Evolutionary conservation across 2,797 vertebrate genomes (phyloP).

Genomic region (Dendrocincla tyrannina): DNA sequence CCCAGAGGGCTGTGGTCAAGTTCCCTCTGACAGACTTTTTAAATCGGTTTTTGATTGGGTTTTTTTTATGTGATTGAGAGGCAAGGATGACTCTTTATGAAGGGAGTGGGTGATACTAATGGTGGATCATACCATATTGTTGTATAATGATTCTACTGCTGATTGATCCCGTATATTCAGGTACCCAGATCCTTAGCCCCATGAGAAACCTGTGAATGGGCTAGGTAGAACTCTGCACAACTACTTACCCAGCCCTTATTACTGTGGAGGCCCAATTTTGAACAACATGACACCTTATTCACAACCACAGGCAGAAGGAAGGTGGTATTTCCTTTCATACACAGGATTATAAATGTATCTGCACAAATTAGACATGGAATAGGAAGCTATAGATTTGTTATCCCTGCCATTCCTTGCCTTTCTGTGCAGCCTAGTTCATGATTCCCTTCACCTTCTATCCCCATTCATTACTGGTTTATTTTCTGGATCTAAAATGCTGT

Average conservation of each 20-base stretch:
- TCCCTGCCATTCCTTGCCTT: not conserved
- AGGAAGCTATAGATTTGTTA: not conserved
- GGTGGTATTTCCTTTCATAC: not conserved
- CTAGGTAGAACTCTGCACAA: not conserved
- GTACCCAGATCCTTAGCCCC: not conserved
- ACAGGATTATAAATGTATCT: not conserved
- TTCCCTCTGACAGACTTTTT: not conserved
- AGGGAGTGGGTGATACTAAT: not conserved
- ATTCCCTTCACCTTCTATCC: not conserved
- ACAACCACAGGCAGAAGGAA: not conserved
- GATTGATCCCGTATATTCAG: not conserved
- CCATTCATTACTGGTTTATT: conserved; percentile 12
- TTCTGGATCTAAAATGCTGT: not conserved
- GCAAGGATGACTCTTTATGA: not conserved
- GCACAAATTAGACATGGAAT: not conserved
- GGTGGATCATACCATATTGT: not conserved
- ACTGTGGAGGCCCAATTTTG: not conserved
- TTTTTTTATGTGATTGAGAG: not conserved
- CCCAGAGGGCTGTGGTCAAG: rapidly evolving
- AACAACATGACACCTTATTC: not conserved
- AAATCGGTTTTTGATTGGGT: not conserved
- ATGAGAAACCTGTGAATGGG: not conserved
- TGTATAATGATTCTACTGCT: no score
- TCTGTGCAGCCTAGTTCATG: not conserved
- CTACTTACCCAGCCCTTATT: not conserved